Evolutionary conservation across 2,113 vertebrate genomes (phyloP).

Genomic region (Sinocyclocheilus anophthalmus): DNA sequence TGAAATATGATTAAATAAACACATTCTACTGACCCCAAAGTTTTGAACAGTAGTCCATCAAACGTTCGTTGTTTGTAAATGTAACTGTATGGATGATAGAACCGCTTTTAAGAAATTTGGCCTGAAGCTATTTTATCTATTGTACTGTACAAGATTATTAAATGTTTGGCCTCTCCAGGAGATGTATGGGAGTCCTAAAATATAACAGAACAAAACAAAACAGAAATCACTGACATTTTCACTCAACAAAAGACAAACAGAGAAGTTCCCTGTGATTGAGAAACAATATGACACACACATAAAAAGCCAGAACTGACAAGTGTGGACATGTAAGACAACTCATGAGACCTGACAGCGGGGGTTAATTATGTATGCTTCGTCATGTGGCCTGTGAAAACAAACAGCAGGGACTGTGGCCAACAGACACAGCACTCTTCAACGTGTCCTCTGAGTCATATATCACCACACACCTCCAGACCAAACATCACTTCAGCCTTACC

Average conservation of each 20-base stretch:
- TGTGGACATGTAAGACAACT: constrained; percentile 68
- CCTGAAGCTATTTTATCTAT: neutral
- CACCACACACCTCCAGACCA: neutral
- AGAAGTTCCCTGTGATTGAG: neutral
- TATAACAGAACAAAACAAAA: neutral
- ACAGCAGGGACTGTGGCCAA: constrained; percentile 55
- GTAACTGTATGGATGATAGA: no score
- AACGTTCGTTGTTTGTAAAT: neutral
- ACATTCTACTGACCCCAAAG: neutral
- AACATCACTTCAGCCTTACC: neutral
- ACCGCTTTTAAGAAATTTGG: no score
- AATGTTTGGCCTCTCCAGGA: neutral
- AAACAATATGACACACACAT: neutral
- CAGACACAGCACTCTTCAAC: neutral
- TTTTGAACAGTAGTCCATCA: neutral
- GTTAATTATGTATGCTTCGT: constrained; percentile 74
- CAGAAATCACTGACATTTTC: neutral
- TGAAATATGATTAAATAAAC: neutral
- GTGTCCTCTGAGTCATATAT: neutral
- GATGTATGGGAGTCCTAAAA: neutral
- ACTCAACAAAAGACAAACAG: neutral
- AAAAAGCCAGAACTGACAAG: constrained; percentile 64
- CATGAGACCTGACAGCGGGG: constrained; percentile 64
- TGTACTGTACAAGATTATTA: neutral
- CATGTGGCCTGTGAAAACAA: constrained; percentile 56